Evolutionary conservation across 2,888 invertebrate species (phyloP), one percentile per base, ranked within the genome.

Genomic region (Pachliopta kotzebuea): DNA sequence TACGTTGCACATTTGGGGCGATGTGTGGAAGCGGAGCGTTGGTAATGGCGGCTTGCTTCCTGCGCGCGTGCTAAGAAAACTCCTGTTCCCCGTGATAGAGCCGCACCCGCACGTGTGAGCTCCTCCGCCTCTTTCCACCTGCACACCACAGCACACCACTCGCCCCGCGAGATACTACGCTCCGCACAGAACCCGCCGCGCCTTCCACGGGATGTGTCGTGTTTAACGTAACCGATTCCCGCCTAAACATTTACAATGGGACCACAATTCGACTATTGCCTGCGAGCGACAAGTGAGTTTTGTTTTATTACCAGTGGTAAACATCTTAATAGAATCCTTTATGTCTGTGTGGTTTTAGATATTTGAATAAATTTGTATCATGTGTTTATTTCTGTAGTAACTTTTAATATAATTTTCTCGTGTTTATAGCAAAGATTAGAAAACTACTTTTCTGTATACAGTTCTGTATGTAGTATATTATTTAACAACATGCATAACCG

Each of bases 251-350:
- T 59, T 65, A 80, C 69, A 71, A 90, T 91, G 90, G 90, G 90
- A 85, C 91, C 91, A 74, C 91, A 91, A 74, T 91, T 88, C 74
- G 90, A 91, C 76, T 91, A 89, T 76, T 90, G 90, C 71, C 80
- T 90, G 31, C 88, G 91, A 60, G 91, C 90, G 64, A 87, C 91
- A 69, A 91, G 91, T 91, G 76, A 91, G 91, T 88, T 66, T 31
- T 24, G 18, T 55, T 29, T n/a, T n/a, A n/a, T n/a, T 6, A 52
- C n/a, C 21, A 21, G 21, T 54, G 18, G 26, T 18, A 54, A 54
- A 24, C 17, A 45, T 45, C 45, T 45, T n/a, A 6, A 26, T 26
- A 26, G 4, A 26, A 8, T 37, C 4, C 37, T 37, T 8, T 37
- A n/a, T 8, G 26, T 26, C 26, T 37, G 7, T 8, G 14, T 7